Evolutionary conservation across 1,140 invertebrate species (phyloP).

Genomic region (Sycophila sp.): DNA sequence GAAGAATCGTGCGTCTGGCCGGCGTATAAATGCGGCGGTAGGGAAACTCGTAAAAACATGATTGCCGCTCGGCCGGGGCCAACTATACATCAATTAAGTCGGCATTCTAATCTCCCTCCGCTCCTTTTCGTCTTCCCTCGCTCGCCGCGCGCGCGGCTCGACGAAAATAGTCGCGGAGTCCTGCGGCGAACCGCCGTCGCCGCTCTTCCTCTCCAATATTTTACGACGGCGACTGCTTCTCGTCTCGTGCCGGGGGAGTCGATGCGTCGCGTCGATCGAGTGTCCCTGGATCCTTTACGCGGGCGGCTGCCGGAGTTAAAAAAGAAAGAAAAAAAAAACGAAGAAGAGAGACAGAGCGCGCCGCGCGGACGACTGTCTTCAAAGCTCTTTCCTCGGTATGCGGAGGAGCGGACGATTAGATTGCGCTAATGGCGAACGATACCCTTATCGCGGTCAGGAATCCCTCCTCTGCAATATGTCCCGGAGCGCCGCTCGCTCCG

Average conservation of each 20-base stretch:
- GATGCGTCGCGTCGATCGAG: not conserved
- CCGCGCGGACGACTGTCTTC: slow-evolving; percentile 13
- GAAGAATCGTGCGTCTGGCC: not conserved
- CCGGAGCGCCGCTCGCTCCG: slow-evolving; percentile 1
- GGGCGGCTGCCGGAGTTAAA: slow-evolving; percentile 4
- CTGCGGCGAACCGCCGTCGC: not conserved
- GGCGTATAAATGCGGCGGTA: slow-evolving; percentile 20
- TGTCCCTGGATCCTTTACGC: not conserved
- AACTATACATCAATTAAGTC: slow-evolving; percentile 48
- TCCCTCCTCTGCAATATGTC: slow-evolving; percentile 43
- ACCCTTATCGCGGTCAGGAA: slow-evolving; percentile 49
- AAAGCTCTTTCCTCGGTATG: slow-evolving; percentile 29
- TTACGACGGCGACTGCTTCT: slow-evolving; percentile 33
- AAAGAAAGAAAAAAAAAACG: too few relatives aligned
- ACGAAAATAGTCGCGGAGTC: slow-evolving; percentile 33
- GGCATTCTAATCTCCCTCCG: slow-evolving; percentile 35
- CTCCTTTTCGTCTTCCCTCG: slow-evolving; percentile 38
- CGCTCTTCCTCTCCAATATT: slow-evolving; percentile 18
- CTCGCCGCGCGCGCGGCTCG: slow-evolving; percentile 29
- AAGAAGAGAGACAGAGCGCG: slow-evolving; percentile 7
- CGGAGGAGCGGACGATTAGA: slow-evolving; percentile 48
- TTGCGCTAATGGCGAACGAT: slow-evolving; percentile 58
- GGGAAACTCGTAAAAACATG: slow-evolving; percentile 39
- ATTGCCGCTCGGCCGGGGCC: slow-evolving; percentile 15
- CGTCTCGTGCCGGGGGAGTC: not conserved